A percentile compares a stretch with the other conserved stretches of the same genome.
These are phyloP conservation scores for Channa maculata DNA, from an alignment of 2,113 vertebrate species.

Conservation along the genomic window DNA sequence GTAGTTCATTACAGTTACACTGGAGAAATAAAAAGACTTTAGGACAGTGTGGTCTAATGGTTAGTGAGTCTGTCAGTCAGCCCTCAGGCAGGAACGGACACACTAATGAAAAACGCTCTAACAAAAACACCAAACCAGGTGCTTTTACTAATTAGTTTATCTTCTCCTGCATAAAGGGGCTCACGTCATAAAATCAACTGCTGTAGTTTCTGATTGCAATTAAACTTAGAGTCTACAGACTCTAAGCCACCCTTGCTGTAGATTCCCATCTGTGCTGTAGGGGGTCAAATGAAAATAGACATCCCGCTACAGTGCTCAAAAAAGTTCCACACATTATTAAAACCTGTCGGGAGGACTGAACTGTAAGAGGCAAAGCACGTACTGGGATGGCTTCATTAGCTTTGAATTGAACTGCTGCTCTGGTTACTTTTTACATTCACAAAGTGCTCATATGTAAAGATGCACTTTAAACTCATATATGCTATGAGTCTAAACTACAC, in stretches of 20 bases:
- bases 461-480: no score
- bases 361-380: background rate
- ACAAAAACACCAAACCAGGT: constrained; percentile 56
- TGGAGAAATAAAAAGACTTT: constrained; percentile 13
- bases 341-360: constrained; percentile 38
- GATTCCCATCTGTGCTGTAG: constrained; percentile 24
- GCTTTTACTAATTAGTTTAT: constrained; percentile 64
- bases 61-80: constrained; percentile 40
- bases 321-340: constrained; percentile 34
- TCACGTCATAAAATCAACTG: constrained; percentile 1
- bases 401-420: constrained; percentile 28
- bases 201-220: constrained; percentile 56
- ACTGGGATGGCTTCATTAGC: constrained; percentile 43
- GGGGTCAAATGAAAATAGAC: constrained; percentile 51
- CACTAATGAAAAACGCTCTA: constrained; percentile 32
- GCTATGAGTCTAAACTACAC: background rate
- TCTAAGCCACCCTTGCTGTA: constrained; percentile 11
- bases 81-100: constrained; percentile 5
- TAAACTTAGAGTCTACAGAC: constrained; percentile 26
- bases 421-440: constrained; percentile 51
- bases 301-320: constrained; percentile 15
- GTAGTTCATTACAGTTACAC: constrained; percentile 1
- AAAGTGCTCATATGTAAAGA: background rate
- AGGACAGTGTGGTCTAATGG: constrained; percentile 13
- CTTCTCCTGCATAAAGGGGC: constrained; percentile 40